Conservation (phyloP, 2,797 vertebrate species). For the Typhlichthys eigenmanni region DNA sequence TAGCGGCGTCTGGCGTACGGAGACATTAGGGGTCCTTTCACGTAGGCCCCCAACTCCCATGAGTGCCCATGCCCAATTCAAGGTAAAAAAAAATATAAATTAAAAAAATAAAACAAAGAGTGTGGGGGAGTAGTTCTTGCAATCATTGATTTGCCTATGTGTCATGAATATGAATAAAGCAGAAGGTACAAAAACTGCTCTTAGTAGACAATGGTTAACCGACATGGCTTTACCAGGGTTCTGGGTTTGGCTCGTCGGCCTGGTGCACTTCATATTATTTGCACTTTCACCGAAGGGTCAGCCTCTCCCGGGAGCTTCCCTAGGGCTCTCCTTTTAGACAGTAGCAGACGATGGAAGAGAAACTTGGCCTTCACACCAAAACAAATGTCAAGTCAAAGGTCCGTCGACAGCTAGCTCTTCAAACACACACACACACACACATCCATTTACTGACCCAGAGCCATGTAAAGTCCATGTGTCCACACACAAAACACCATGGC, state of each 20-base stretch:
- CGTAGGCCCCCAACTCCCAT: constrained; percentile 53
- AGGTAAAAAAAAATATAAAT: constrained; percentile 55
- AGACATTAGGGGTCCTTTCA: constrained; percentile 70
- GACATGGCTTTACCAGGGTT: constrained; percentile 59
- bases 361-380: constrained; percentile 30
- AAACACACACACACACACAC: constrained; percentile 7
- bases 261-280: constrained; percentile 69
- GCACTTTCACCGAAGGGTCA: constrained; percentile 56
- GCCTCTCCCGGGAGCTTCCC: constrained; percentile 37
- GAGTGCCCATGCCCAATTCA: constrained; percentile 57
- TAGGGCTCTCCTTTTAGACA: constrained; percentile 35
- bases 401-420: constrained; percentile 15
- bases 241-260: constrained; percentile 54
- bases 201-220: constrained; percentile 64
- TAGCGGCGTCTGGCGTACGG: constrained; percentile 38
- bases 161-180: constrained; percentile 61
- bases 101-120: not conserved
- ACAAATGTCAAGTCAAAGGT: constrained; percentile 21
- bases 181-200: constrained; percentile 43
- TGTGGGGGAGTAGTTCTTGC: constrained; percentile 62
- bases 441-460: constrained; percentile 3
- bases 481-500: constrained; percentile 16
- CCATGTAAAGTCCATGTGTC: constrained; percentile 5
- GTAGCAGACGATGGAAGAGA: constrained; percentile 14
- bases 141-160: constrained; percentile 67